Percentiles rank a stretch among this genome's conserved stretches.
These are phyloP conservation scores for Amorpha juglandis DNA, from an alignment of 2,888 invertebrate genomes.

Conservation along the genomic window DNA sequence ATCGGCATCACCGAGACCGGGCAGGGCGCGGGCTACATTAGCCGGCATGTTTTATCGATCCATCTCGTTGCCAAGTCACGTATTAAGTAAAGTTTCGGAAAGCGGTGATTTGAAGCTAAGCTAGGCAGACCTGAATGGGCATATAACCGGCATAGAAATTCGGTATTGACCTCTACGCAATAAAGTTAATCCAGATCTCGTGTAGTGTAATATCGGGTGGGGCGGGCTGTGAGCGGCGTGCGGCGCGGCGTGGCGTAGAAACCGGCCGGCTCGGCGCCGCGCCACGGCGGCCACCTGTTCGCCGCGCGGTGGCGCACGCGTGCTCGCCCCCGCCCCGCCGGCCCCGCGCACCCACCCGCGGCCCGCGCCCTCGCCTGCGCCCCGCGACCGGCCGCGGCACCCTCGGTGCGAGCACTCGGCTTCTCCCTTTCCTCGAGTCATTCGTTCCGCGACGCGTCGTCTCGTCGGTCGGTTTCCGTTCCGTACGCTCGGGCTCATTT, in stretches of 20 bases:
- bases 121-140: constrained; percentile 46
- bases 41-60: constrained; percentile 55
- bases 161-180: constrained; percentile 66
- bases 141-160: constrained; percentile 55
- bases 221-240: constrained; percentile 54
- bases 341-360: constrained; percentile 39
- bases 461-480: constrained; percentile 76
- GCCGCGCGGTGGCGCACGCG: constrained; percentile 59
- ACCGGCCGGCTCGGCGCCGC: constrained; percentile 60
- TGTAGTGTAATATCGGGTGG: constrained; percentile 66
- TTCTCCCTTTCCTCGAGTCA: constrained; percentile 60
- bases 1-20: constrained; percentile 37
- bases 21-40: constrained; percentile 31
- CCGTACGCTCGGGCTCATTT: constrained; percentile 68
- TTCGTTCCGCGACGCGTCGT: constrained; percentile 81
- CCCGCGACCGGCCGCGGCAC: constrained; percentile 42
- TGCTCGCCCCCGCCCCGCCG: constrained; percentile 39
- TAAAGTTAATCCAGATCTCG: constrained; percentile 78
- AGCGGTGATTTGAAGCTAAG: constrained; percentile 46
- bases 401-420: constrained; percentile 37
- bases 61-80: constrained; percentile 66
- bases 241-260: constrained; percentile 57
- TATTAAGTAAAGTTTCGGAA: constrained; percentile 57
- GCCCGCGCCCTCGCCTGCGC: constrained; percentile 36
- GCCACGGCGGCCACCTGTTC: constrained; percentile 74